Evolutionary conservation across 2,113 vertebrate genomes (phyloP).

Genomic region (Crocuta crocuta): DNA sequence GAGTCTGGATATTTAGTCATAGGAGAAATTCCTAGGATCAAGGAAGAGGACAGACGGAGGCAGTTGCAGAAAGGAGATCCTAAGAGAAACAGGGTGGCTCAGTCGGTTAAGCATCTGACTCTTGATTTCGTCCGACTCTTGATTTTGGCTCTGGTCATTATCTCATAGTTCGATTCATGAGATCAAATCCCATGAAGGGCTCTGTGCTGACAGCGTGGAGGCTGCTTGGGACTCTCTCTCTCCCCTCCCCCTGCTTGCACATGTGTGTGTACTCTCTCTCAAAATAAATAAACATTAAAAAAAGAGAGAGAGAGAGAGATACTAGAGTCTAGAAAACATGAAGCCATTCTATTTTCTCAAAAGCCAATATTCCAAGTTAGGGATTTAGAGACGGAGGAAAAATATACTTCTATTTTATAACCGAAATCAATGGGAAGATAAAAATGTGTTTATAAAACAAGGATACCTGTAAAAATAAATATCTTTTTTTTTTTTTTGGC

Average conservation of each 20-base stretch:
- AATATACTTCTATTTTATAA: constrained; percentile 19
- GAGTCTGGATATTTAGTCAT: background rate
- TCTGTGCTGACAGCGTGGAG: too few species aligned
- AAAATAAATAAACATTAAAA: too few species aligned
- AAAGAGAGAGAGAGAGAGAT: background rate
- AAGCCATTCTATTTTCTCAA: constrained; percentile 35
- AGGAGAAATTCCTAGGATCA: background rate
- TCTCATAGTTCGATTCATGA: too few species aligned
- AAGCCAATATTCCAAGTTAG: constrained; percentile 29
- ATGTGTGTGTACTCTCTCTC: too few species aligned
- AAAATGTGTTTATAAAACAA: constrained; percentile 60
- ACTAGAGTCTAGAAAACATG: constrained; percentile 38
- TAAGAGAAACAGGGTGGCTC: background rate
- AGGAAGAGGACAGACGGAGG: background rate
- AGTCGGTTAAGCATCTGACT: too few species aligned
- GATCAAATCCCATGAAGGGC: too few species aligned
- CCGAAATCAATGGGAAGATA: background rate
- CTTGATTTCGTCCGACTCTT: too few species aligned
- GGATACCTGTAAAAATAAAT: constrained; percentile 21
- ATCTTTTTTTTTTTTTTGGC: background rate
- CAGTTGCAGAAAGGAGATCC: background rate
- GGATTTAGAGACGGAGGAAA: background rate
- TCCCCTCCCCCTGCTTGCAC: too few species aligned
- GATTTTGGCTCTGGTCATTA: too few species aligned
- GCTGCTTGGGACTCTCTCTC: too few species aligned